Evolutionary conservation across 2,797 vertebrate species (phyloP), one percentile per base, ranked within the genome.

Genomic region (Apogon talboti): DNA sequence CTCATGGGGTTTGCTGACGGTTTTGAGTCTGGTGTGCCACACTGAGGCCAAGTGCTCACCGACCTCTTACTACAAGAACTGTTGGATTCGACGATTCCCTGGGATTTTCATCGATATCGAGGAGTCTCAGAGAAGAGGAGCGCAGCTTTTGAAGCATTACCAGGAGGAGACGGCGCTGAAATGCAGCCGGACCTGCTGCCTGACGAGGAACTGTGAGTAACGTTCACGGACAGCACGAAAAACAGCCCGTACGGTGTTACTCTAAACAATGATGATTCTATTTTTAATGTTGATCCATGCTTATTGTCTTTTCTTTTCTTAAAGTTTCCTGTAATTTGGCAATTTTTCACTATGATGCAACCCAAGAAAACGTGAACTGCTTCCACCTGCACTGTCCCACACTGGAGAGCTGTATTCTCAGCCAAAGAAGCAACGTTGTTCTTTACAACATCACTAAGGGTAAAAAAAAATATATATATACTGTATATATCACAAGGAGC

Each of bases 311-410:
- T 9, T 73, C 33, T 61, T 79, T 66, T 11, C 73, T 76, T 82
- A 0, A 48, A 99, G 97, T 93, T 63, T 96, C 96, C 84, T 99
- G 98, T 82, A 98, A 97, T 68, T 62, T 97, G 91, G 97, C 98
- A 13, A 92, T 97, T 78, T 99, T 97, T 91, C 95, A 95, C 87
- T 93, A 93, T 0, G 94, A 95, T 37, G 83, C 88, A 18, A 74
- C 86, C 49, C 90, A 94, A 15, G 91, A 92, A 63, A 93, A 80
- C 0, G 88, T 79, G 51, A 98, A 97, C 87, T 99, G 97, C 80
- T 92, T 96, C 77, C 96, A 98, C 19, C 5, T 98, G 13, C 94
- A 95, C 74, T 99, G 98, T 67, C 96, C 96, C 0, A 91, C 92
- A 0, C 70, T 95, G 80, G 95, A 97, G 82, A 98, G 96, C 84